phyloP scores from a whole-genome alignment of 2,113 vertebrate species.

The chimpanzee (Pan troglodytes) region DNA sequence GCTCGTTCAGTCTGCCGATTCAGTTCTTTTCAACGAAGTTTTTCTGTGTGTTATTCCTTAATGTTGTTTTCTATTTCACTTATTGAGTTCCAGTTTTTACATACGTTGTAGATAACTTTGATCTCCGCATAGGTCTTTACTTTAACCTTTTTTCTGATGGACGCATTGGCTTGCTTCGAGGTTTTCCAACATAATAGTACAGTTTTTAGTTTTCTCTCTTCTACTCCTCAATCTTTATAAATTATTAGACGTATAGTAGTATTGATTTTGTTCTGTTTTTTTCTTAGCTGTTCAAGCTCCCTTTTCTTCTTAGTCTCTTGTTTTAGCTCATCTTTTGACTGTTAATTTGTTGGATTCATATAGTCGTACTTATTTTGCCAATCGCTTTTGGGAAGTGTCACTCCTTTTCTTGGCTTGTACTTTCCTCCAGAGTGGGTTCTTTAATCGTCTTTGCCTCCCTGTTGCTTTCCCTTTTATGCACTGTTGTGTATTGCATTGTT shows the following conservation, averaged over 20 bases:
- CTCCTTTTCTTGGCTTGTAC: background rate
- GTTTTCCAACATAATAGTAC: background rate
- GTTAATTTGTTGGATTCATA: background rate
- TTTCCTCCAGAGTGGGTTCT: background rate
- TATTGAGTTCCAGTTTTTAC: background rate
- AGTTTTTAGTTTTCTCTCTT: background rate
- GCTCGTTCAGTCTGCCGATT: background rate
- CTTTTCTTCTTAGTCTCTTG: background rate
- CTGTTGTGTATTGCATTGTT: background rate
- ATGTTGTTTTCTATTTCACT: background rate
- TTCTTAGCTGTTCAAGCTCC: background rate
- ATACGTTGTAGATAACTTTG: background rate
- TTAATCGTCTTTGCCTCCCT: background rate
- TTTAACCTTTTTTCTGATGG: background rate
- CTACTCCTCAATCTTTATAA: background rate
- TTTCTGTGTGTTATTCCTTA: background rate
- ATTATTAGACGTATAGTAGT: background rate
- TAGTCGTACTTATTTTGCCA: background rate
- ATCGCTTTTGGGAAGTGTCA: background rate
- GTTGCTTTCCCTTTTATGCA: background rate
- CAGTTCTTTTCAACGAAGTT: background rate
- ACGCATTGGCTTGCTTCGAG: background rate
- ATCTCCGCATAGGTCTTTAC: background rate
- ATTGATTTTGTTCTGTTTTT: background rate
- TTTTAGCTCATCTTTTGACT: conserved; percentile 20